These are phyloP conservation scores for Chrysomallon squamiferum DNA, from an alignment of 1,140 invertebrate species.

Conservation along the genomic window DNA sequence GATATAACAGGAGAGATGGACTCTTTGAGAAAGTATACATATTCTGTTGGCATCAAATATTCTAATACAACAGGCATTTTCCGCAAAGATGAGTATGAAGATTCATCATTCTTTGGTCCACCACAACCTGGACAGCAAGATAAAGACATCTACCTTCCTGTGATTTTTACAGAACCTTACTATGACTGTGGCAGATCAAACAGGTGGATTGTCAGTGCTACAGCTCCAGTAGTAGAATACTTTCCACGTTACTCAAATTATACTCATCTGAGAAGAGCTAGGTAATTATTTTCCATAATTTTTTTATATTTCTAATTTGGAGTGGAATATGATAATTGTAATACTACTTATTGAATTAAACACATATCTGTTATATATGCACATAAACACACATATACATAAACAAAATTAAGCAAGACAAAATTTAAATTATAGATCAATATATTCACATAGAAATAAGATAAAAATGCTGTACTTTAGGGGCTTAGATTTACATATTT, in stretches of 20 bases:
- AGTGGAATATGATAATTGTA: not conserved
- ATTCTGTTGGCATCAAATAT: slow-evolving; percentile 78
- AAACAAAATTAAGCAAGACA: too few relatives aligned
- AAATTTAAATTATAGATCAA: too few relatives aligned
- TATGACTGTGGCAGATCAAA: slow-evolving; percentile 96
- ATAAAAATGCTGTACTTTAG: too few relatives aligned
- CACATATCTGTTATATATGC: not conserved
- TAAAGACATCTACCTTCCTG: slow-evolving; percentile 77
- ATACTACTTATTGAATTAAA: not conserved
- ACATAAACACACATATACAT: not conserved
- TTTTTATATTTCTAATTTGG: not conserved
- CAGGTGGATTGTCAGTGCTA: slow-evolving; percentile 93
- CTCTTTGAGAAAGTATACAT: slow-evolving; percentile 84
- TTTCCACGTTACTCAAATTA: slow-evolving; percentile 89
- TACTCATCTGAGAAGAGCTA: slow-evolving; percentile 93
- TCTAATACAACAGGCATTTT: slow-evolving; percentile 84
- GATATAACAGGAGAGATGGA: slow-evolving; percentile 80
- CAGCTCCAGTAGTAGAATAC: slow-evolving; percentile 93
- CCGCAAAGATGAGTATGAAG: slow-evolving; percentile 38
- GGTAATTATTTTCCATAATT: slow-evolving; percentile 72
- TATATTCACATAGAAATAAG: too few relatives aligned
- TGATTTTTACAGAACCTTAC: slow-evolving; percentile 93
- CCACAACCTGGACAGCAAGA: slow-evolving; percentile 58
- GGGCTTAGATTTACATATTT: too few relatives aligned
- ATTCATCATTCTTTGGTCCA: slow-evolving; percentile 61